Evolutionary conservation across 2,113 vertebrate genomes (phyloP), one percentile per base, ranked within the genome.

Genomic region (Clupea harengus): DNA sequence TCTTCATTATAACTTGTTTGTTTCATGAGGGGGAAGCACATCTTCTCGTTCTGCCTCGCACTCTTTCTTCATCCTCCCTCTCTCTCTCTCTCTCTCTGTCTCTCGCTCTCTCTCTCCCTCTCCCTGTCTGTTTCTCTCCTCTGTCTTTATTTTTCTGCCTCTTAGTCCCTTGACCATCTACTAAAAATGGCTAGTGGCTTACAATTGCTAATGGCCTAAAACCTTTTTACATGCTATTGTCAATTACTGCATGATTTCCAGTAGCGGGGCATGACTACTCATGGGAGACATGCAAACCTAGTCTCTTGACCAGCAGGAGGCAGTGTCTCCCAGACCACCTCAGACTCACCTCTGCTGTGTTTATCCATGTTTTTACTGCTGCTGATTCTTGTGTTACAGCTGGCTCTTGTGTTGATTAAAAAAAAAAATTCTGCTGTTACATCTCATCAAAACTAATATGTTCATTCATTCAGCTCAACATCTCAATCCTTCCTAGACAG

Each of bases 31-130:
- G 1, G 28, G 11, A 75, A 28, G 7, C n/a, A 67, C 6, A 7
- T 67, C 20, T 22, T 46, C 13, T 50, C 2, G 0, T 3, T 32
- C 32, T 45, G 6, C n/a, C 20, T 60, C 11, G 28, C 22, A 13
- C 25, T 60, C 54, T 60, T 9, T 64, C 22, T 13, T 18, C 17
- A 0, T 54, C 50, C 50, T 54, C 50, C 15, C 10, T n/a, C 57
- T 64, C 57, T 64, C 57, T 64, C 57, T 20, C 20, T 64, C 20
- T 64, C 20, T 60, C n/a, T n/a, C n/a, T n/a, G n/a, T n/a, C n/a
- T n/a, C n/a, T n/a, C n/a, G n/a, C 20, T 64, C 20, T 64, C 20
- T 83, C 54, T 60, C 85, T 86, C 15, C n/a, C 54, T 54, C 47
- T 10, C 44, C 67, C 83, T 67, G 5, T 83, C 22, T 45, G 22